Evolutionary conservation across 2,113 vertebrate species (phyloP).

Genomic region (Mobula hypostoma): DNA sequence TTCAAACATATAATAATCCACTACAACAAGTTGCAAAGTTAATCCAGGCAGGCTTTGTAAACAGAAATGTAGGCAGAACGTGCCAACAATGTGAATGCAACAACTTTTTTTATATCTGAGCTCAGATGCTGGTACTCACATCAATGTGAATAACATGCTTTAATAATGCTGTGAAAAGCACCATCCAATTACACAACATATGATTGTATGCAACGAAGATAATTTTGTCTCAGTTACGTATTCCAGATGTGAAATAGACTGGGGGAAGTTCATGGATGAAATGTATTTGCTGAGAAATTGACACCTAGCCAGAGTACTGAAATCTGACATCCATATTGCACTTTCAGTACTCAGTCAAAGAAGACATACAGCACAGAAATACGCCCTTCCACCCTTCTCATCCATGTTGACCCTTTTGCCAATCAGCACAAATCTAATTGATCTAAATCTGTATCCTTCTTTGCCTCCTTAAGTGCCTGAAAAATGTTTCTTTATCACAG

Average conservation of each 20-base stretch:
- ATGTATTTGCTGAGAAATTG: too few relatives aligned
- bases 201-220: not conserved
- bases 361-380: too few relatives aligned
- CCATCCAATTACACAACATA: not conserved
- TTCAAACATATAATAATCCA: not conserved
- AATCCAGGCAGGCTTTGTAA: not conserved
- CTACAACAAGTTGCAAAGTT: not conserved
- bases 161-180: not conserved
- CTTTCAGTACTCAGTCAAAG: too few relatives aligned
- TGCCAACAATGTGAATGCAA: not conserved
- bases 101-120: not conserved
- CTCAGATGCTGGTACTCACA: not conserved
- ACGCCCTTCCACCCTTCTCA: too few relatives aligned
- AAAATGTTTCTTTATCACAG: too few relatives aligned
- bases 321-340: too few relatives aligned
- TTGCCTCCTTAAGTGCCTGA: too few relatives aligned
- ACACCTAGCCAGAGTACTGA: too few relatives aligned
- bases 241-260: not conserved
- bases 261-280: too few relatives aligned
- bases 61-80: not conserved
- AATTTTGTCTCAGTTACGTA: not conserved
- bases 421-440: too few relatives aligned
- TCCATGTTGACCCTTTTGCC: too few relatives aligned
- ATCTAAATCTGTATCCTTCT: too few relatives aligned
- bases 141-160: not conserved